Percentiles rank a stretch among this genome's conserved stretches.
Evolutionary conservation across 2,113 vertebrate species (phyloP).

Genomic region (Lophura nycthemera): DNA sequence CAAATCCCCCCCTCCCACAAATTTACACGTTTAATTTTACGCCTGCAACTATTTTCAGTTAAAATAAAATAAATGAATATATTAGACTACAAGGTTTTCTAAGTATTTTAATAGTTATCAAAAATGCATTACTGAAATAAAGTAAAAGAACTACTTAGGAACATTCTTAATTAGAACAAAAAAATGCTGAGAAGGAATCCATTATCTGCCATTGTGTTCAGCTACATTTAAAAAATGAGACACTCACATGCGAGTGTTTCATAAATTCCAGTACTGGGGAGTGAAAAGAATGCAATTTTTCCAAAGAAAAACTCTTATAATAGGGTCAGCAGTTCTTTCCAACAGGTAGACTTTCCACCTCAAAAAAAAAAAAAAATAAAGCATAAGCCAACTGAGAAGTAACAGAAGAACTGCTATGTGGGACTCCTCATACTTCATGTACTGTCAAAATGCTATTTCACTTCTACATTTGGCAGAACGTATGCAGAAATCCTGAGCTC

Average conservation of each 20-base stretch:
- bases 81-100: neutral
- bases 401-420: neutral
- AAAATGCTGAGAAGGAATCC: neutral
- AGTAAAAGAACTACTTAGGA: neutral
- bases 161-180: neutral
- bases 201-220: neutral
- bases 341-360: neutral
- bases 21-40: neutral
- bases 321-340: neutral
- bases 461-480: neutral
- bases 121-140: neutral
- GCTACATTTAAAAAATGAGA: neutral
- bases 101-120: neutral
- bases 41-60: neutral
- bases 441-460: neutral
- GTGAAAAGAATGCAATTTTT: neutral
- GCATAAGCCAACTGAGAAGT: neutral
- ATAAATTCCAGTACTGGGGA: neutral
- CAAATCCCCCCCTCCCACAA: neutral
- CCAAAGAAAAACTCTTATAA: neutral
- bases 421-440: neutral
- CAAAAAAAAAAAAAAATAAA: neutral
- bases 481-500: neutral
- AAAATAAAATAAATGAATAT: neutral
- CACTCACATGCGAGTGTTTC: neutral